phyloP scores from a whole-genome alignment of 1,140 invertebrate species.

The Choristoneura fumiferana region DNA sequence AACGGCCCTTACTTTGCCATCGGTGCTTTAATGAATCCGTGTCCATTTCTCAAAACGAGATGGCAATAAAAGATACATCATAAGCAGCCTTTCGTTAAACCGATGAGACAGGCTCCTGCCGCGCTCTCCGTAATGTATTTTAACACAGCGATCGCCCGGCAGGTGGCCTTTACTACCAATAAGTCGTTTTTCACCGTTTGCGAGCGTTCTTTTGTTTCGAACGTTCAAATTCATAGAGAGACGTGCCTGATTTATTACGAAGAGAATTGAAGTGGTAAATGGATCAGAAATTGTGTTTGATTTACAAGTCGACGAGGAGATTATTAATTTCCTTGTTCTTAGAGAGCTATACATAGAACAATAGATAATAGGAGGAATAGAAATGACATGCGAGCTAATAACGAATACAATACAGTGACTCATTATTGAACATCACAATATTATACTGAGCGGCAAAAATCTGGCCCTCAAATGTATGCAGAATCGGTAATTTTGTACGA shows the following conservation, averaged over 20 bases:
- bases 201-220: slow-evolving; percentile 14
- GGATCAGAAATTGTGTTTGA: slow-evolving; percentile 15
- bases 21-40: slow-evolving; percentile 4
- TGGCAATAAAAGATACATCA: slow-evolving; percentile 17
- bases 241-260: slow-evolving; percentile 13
- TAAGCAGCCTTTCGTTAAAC: slow-evolving; percentile 12
- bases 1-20: no score
- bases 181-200: slow-evolving; percentile 18
- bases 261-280: slow-evolving; percentile 4
- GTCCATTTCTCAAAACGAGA: slow-evolving; percentile 14
- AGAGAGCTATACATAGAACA: no score
- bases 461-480: no score
- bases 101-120: slow-evolving; percentile 12
- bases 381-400: no score
- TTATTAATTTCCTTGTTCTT: slow-evolving; percentile 15
- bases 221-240: slow-evolving; percentile 5
- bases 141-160: slow-evolving; percentile 15
- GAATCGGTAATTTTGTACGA: no score
- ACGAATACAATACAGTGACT: no score
- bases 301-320: not conserved
- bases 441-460: no score
- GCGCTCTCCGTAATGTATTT: slow-evolving; percentile 13
- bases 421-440: no score
- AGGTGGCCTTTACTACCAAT: slow-evolving; percentile 18
- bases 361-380: no score